Percentiles rank a stretch among this genome's conserved stretches.
phyloP scores from a whole-genome alignment of 2,797 vertebrate species.

The Sebastes vulpes region DNA sequence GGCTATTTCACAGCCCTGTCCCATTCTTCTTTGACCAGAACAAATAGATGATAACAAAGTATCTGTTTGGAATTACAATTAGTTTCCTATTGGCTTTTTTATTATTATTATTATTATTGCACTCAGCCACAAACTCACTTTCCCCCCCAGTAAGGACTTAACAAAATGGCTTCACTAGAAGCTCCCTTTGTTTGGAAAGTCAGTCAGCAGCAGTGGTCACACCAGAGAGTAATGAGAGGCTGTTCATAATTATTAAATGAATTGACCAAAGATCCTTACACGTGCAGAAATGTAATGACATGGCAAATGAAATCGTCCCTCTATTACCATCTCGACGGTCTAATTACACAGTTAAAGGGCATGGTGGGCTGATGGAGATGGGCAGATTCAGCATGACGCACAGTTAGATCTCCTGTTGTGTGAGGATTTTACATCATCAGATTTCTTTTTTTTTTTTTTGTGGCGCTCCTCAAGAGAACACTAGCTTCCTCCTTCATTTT shows the following conservation, averaged over 20 bases:
- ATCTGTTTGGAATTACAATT: conserved; percentile 79
- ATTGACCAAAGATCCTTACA: conserved; percentile 73
- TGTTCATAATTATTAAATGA: conserved; percentile 81
- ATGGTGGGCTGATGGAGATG: conserved; percentile 56
- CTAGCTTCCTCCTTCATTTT: conserved; percentile 36
- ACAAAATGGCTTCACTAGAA: conserved; percentile 52
- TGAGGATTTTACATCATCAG: conserved; percentile 34
- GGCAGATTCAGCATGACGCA: conserved; percentile 51
- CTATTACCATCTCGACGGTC: conserved; percentile 70
- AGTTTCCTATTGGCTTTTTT: conserved; percentile 59
- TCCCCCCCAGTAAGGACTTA: conserved; percentile 30
- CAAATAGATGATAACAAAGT: conserved; percentile 75
- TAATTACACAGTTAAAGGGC: conserved; percentile 75
- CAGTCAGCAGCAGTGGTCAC: conserved; percentile 51
- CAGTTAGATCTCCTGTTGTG: conserved; percentile 29
- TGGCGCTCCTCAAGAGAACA: conserved; percentile 31
- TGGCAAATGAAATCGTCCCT: conserved; percentile 75
- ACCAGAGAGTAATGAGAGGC: conserved; percentile 60
- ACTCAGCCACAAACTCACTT: conserved; percentile 21
- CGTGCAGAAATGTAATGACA: conserved; percentile 76
- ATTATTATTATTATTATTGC: not conserved
- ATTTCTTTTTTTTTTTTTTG: not conserved
- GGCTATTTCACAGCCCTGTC: conserved; percentile 73
- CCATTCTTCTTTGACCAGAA: conserved; percentile 75
- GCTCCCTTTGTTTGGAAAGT: conserved; percentile 59